Evolutionary conservation across 2,888 invertebrate species (phyloP), one percentile per base, ranked within the genome.

Genomic region (Dorcus hopei): DNA sequence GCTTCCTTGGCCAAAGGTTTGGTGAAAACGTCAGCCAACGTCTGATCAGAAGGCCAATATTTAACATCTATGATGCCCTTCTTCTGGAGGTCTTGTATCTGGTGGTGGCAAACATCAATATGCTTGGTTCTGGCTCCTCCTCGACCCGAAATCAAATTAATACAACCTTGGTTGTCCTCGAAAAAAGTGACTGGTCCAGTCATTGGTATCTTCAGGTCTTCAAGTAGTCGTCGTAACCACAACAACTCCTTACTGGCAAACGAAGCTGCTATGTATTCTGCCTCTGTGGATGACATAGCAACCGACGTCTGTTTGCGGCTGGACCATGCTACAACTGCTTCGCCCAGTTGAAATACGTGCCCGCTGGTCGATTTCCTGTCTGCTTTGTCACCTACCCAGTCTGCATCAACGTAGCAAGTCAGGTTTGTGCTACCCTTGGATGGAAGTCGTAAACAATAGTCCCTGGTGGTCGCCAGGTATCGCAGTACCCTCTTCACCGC

Each of bases 21-120:
- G 23, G 47, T 54, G n/a, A 47, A 45, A 9, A 53, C 23, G 33
- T 52, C 52, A 7, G 52, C 52, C 16, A 52, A 23, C 52, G 43
- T 52, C 3, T 52, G 23, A 16, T 42, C 42, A 26, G 52, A 42
- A 5, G 41, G 52, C 26, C 52, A 52, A 52, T 41, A 52, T 16
- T 41, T 19, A 40, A 19, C 23, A 3, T 40, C 52, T 23, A 40
- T 41, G n/a, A 42, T 41, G 5, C 43, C 26, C 3, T 52, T 52
- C 42, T 42, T 16, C 6, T 19, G 16, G 6, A 41, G 33, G 16
- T 52, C 52, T 23, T 19, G 16, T 3, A 52, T 26, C 16, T 42
- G 19, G n/a, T 52, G 11, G 7, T 41, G n/a, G 9, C n/a, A 19
- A 6, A 38, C 43, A 14, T 52, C 26, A 19, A 42, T 52, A 19